Conservation (phyloP, 2,113 vertebrate genomes). For the Cyanistes caeruleus region DNA sequence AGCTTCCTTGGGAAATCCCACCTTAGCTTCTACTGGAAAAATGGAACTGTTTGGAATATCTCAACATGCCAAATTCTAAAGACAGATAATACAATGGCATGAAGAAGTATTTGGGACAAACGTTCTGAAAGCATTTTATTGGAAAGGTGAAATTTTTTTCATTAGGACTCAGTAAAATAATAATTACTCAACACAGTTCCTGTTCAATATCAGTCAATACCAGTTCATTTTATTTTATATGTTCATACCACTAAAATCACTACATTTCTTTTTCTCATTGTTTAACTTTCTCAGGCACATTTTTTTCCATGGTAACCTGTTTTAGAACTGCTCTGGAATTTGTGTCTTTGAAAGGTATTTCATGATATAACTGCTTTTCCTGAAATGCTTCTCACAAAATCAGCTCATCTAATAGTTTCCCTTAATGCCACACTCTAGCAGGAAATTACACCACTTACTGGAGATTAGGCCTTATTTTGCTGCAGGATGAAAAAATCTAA, state of each 20-base stretch:
- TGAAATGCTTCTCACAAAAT: background rate
- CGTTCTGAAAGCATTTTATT: background rate
- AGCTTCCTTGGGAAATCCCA: background rate
- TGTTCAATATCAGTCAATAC: background rate
- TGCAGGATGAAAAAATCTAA: background rate
- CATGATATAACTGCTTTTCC: background rate
- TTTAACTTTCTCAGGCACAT: background rate
- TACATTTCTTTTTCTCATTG: background rate
- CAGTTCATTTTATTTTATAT: background rate
- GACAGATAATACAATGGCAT: background rate
- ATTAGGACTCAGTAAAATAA: background rate
- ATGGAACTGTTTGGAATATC: background rate
- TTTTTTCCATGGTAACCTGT: background rate
- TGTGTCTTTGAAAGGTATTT: background rate
- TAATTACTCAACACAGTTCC: background rate
- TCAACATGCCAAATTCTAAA: background rate
- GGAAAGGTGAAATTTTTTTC: background rate
- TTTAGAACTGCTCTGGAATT: background rate
- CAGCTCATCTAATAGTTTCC: background rate
- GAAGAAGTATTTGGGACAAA: background rate
- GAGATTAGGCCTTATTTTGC: background rate
- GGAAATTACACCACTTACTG: conserved; percentile 22
- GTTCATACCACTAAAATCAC: background rate
- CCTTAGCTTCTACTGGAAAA: background rate
- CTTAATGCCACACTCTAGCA: background rate